Evolutionary conservation across 2,113 vertebrate genomes (phyloP).

Genomic region (Quiscalus mexicanus): DNA sequence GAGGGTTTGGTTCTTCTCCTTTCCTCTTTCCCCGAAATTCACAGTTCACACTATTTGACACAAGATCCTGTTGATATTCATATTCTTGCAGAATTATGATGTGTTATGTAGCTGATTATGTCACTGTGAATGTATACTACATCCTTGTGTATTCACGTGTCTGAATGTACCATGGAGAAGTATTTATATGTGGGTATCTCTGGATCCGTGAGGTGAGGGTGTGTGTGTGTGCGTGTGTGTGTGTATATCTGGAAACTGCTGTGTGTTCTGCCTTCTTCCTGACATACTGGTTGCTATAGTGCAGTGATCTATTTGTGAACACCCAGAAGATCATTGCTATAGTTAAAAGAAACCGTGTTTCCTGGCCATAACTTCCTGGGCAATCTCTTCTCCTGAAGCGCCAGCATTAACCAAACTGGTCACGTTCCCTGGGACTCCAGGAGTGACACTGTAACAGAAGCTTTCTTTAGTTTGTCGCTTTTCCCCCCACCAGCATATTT

Average conservation of each 20-base stretch:
- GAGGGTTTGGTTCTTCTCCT: not conserved
- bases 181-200: not conserved
- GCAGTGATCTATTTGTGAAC: constrained; percentile 77
- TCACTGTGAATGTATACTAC: not conserved
- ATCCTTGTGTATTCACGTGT: not conserved
- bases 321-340: constrained; percentile 70
- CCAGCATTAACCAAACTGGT: not conserved
- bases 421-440: not conserved
- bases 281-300: constrained; percentile 77
- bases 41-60: not conserved
- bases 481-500: not conserved
- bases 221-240: not conserved
- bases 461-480: not conserved
- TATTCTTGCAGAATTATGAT: not conserved
- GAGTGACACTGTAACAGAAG: not conserved
- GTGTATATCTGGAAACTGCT: constrained; percentile 45
- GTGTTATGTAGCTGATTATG: not conserved
- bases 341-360: constrained; percentile 75
- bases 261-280: constrained; percentile 65
- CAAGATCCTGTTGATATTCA: not conserved
- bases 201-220: not conserved
- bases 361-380: constrained; percentile 77
- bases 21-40: not conserved
- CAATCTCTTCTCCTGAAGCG: constrained; percentile 59
- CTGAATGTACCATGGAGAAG: not conserved